phyloP scores from a whole-genome alignment of 2,113 vertebrate species.

The Alligator mississippiensis region DNA sequence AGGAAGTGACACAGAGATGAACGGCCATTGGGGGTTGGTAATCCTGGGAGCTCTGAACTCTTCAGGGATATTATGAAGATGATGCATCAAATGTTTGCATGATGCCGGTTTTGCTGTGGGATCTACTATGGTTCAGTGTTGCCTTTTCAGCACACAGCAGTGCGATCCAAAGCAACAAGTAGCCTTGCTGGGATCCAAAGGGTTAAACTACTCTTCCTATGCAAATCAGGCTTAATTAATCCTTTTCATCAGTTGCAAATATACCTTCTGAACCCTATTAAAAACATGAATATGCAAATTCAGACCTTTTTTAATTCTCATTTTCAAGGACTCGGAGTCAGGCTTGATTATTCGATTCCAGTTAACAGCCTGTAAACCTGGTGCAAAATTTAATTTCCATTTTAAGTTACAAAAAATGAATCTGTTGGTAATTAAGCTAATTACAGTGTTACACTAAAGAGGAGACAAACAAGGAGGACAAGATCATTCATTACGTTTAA shows the following conservation, averaged over 20 bases:
- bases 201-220: constrained; percentile 79
- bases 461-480: constrained; percentile 69
- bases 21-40: accelerated
- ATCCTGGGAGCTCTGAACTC: neutral
- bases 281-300: constrained; percentile 87
- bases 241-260: constrained; percentile 83
- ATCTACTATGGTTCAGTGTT: accelerated
- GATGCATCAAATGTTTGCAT: neutral
- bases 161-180: neutral
- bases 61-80: neutral
- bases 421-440: constrained; percentile 78
- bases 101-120: neutral
- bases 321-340: constrained; percentile 82
- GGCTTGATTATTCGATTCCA: constrained; percentile 84
- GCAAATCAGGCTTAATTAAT: constrained; percentile 84
- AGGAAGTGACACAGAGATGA: neutral
- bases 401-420: constrained; percentile 76
- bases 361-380: constrained; percentile 82
- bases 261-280: constrained; percentile 85
- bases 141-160: neutral
- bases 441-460: constrained; percentile 69
- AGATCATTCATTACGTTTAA: constrained; percentile 64
- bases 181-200: constrained; percentile 39
- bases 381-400: constrained; percentile 85
- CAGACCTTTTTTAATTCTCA: constrained; percentile 81